Evolutionary conservation across 1,140 invertebrate genomes (phyloP).

Genomic region (Drosophila tristis): DNA sequence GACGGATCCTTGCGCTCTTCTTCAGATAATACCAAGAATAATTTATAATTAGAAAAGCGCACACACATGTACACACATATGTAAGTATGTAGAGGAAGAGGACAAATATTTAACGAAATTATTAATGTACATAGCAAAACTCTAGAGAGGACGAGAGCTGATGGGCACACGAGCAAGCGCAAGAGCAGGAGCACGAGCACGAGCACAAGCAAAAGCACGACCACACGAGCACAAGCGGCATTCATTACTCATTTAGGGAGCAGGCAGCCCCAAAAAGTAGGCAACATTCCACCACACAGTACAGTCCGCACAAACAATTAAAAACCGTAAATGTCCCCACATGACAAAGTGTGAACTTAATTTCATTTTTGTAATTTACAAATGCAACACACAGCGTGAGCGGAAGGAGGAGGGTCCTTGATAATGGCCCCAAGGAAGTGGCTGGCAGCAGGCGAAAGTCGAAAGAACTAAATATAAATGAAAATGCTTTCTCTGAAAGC

Average conservation of each 20-base stretch:
- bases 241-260: conserved; percentile 38
- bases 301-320: conserved; percentile 69
- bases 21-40: conserved; percentile 54
- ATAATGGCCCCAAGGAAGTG: conserved; percentile 42
- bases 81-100: conserved; percentile 15
- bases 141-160: conserved; percentile 10
- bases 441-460: not conserved
- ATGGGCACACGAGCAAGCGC: not conserved
- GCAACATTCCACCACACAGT: conserved; percentile 28
- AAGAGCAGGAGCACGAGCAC: not conserved
- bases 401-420: conserved; percentile 9
- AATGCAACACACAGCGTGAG: conserved; percentile 54
- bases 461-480: conserved; percentile 75
- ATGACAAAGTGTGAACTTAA: conserved; percentile 83
- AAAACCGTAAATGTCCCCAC: conserved; percentile 81
- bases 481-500: conserved; percentile 74
- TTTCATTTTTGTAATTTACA: conserved; percentile 83
- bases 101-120: conserved; percentile 74
- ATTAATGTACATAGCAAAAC: conserved; percentile 56
- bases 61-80: conserved; percentile 1
- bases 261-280: conserved; percentile 50
- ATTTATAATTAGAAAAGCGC: conserved; percentile 58
- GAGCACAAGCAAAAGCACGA: conserved; percentile 1
- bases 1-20: not conserved
- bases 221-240: not conserved